Base-by-base conservation (phyloP, 2,113 vertebrate species). In the Lepidothrix coronata region DNA sequence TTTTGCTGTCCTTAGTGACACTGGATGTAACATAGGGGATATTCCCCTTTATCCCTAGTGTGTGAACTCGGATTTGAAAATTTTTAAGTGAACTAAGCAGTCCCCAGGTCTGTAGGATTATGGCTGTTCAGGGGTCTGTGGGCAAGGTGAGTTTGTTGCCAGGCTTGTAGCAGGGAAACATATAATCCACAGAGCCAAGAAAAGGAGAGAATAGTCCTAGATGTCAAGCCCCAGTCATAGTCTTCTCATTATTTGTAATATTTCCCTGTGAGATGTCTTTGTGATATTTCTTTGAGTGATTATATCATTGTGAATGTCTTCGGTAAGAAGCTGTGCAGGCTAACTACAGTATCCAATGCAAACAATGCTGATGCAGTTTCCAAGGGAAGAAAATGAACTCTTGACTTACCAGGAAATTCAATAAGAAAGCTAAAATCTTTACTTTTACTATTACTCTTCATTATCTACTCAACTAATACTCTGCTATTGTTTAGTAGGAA, bases 311-410 rank as follows among this genome's bases (percentile, higher is more conserved):
- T 58, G 30, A 75, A 24, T 30, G 24, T 20, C 68, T 92, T 78
- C 84, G 48, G 73, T 82, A 89, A 73, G 30, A 78, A 61, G 6
- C 30, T 2, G 1, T 54, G 31, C 10, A 31, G 39, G 15, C 61
- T 81, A 44, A 81, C 8, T 24, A 10, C 3, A 1, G 61, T 52
- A 68, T 67, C 66, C 44, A 52, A n/a, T 75, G 74, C 44, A 95
- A 94, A 87, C 48, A 91, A 49, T 39, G n/a, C 15, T 57, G 31
- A 55, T 63, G 39, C 9, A 63, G 67, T 87, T 61, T 91, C 68
- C 41, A 85, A 52, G 35, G n/a, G 22, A 44, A 91, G 54, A 89
- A 92, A 95, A 91, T 43, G 86, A 89, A 78, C 19, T 30, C 52
- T 51, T 22, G 21, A 52, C 48, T 75, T 72, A 68, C 5, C 17